Conservation (phyloP, 2,797 vertebrate genomes). For the Platalea minor region DNA sequence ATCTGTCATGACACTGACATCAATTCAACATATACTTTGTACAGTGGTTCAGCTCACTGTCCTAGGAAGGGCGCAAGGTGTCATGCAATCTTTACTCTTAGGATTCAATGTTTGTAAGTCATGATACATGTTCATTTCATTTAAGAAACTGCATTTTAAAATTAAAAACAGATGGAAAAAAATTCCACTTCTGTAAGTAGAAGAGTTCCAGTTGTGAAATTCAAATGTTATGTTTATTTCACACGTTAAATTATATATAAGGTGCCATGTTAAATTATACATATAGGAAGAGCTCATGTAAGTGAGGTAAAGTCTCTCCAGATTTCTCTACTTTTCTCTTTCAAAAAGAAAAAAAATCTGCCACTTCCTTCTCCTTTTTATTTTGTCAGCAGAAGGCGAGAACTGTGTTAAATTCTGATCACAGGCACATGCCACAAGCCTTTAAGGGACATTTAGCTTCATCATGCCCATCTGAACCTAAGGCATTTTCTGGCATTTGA, state of each 20-base stretch:
- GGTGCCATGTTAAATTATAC: constrained; percentile 65
- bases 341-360: background rate
- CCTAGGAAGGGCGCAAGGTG: background rate
- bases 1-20: background rate
- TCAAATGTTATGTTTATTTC: constrained; percentile 63
- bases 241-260: constrained; percentile 66
- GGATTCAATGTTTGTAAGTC: background rate
- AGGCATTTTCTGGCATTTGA: background rate
- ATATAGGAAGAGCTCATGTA: constrained; percentile 43
- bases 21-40: background rate
- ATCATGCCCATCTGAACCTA: background rate
- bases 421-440: background rate
- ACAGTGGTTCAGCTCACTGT: background rate
- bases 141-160: background rate
- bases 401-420: background rate
- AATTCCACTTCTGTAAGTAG: background rate
- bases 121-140: background rate
- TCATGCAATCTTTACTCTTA: background rate
- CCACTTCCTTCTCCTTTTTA: background rate
- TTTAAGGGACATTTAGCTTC: constrained; percentile 11
- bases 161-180: constrained; percentile 16
- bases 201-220: constrained; percentile 58
- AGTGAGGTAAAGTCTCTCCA: constrained; percentile 39
- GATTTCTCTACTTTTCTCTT: constrained; percentile 19
- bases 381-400: constrained; percentile 26